phyloP scores from a whole-genome alignment of 2,113 vertebrate genomes.

The Scalopus aquaticus region DNA sequence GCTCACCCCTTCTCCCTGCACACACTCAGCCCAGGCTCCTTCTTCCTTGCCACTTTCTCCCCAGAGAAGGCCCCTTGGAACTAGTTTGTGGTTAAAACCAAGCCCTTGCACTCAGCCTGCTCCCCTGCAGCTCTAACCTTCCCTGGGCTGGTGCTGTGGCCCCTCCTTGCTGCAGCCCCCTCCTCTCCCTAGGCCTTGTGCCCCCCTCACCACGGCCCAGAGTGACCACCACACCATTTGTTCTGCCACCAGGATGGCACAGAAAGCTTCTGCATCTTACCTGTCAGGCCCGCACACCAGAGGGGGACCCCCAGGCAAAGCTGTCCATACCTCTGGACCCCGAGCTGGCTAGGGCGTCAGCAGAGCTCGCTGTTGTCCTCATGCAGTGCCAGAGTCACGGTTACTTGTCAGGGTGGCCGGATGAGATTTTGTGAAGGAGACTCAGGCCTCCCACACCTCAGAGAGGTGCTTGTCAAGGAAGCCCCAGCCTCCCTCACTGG shows the following conservation, averaged over 20 bases:
- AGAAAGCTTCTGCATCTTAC: constrained; percentile 71
- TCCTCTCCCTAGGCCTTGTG: not conserved
- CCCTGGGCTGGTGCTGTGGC: not conserved
- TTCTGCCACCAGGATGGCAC: constrained; percentile 69
- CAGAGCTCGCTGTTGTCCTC: not conserved
- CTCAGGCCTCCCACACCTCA: not conserved
- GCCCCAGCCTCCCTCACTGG: not conserved
- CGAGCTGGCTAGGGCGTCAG: not conserved
- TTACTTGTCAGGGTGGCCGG: not conserved
- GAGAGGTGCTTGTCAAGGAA: not conserved
- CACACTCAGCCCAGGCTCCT: not conserved
- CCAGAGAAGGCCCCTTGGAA: constrained; percentile 50
- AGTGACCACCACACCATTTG: constrained; percentile 70
- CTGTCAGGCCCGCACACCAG: constrained; percentile 66
- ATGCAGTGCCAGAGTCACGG: not conserved
- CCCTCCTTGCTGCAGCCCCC: not conserved
- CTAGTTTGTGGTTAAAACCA: constrained; percentile 72
- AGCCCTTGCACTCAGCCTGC: constrained; percentile 74
- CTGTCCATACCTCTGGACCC: not conserved
- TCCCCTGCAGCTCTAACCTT: not conserved
- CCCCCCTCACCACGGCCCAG: too few relatives aligned
- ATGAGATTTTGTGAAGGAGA: not conserved
- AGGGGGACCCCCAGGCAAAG: constrained; percentile 30
- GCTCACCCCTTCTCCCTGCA: not conserved
- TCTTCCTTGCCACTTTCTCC: constrained; percentile 61